A percentile compares a stretch with the other conserved stretches of the same genome.
These are phyloP conservation scores for Herpailurus yagouaroundi DNA, from an alignment of 2,113 vertebrate species.

Conservation along the genomic window DNA sequence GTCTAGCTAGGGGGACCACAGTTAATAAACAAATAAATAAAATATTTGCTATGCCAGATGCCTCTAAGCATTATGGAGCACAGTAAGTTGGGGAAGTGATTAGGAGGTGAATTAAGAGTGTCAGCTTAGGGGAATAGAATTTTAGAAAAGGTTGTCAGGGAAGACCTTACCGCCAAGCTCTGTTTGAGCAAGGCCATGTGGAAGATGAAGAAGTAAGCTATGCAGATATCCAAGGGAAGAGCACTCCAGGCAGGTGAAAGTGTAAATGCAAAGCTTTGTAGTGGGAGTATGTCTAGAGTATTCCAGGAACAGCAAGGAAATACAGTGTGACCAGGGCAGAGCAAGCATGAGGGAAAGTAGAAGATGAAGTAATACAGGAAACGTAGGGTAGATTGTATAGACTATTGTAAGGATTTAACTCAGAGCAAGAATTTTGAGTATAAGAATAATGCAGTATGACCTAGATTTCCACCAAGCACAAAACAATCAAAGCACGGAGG, in stretches of 20 bases:
- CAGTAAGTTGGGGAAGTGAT: fast-evolving
- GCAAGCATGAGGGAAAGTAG: fast-evolving
- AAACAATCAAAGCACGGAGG: neutral
- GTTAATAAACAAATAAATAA: neutral
- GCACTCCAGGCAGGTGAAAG: neutral
- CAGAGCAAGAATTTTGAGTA: neutral
- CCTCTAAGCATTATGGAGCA: neutral
- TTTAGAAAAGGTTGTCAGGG: neutral
- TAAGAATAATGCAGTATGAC: neutral
- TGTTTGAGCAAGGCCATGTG: fast-evolving
- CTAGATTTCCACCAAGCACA: neutral
- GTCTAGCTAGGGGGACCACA: neutral
- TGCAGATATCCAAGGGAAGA: neutral
- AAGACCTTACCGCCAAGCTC: neutral
- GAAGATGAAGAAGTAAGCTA: neutral
- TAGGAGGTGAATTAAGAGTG: neutral
- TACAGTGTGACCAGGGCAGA: fast-evolving
- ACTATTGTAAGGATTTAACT: neutral
- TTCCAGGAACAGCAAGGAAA: neutral
- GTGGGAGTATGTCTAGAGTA: fast-evolving
- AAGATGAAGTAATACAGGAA: neutral
- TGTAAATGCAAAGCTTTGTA: neutral
- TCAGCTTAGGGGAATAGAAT: neutral
- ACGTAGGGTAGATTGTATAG: neutral
- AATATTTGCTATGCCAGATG: neutral